A percentile compares a stretch with the other conserved stretches of the same genome.
Conservation (phyloP, 2,888 invertebrate genomes). For the Alloplasta piceator region DNA sequence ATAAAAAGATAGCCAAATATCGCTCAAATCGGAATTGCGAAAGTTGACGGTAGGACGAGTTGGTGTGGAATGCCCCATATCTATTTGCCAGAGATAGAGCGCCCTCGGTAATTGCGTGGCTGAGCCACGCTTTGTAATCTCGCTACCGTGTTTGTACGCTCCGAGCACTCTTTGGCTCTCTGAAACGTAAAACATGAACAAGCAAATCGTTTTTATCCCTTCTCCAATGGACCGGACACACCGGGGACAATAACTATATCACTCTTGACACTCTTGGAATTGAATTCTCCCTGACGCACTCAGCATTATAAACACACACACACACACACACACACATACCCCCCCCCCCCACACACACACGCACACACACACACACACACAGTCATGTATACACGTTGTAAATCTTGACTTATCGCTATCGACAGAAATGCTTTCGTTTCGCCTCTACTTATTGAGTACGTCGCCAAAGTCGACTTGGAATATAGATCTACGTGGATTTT, state of each 20-base stretch:
- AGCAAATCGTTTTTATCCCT: conserved; percentile 53
- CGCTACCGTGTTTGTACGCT: conserved; percentile 58
- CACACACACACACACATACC: not conserved
- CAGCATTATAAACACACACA: not conserved
- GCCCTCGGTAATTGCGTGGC: conserved; percentile 56
- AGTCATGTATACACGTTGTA: conserved; percentile 47
- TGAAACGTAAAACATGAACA: conserved; percentile 19
- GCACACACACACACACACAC: not conserved
- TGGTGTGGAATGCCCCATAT: too few species aligned
- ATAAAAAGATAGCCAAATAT: too few species aligned
- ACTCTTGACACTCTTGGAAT: conserved; percentile 56
- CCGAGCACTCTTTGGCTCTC: conserved; percentile 41
- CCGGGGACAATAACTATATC: conserved; percentile 56
- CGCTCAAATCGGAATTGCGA: too few species aligned
- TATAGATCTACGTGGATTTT: conserved; percentile 4
- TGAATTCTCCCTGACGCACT: conserved; percentile 55
- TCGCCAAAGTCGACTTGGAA: conserved; percentile 50
- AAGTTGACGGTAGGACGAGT: too few species aligned
- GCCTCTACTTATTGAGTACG: conserved; percentile 45
- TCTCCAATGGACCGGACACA: conserved; percentile 45
- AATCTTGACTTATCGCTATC: conserved; percentile 64
- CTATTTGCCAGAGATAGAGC: conserved; percentile 18
- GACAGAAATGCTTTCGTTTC: conserved; percentile 64
- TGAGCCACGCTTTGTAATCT: conserved; percentile 55
- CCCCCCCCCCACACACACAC: not conserved